Conservation (phyloP, 1,140 invertebrate genomes). For the Xylocopa sonorina region DNA sequence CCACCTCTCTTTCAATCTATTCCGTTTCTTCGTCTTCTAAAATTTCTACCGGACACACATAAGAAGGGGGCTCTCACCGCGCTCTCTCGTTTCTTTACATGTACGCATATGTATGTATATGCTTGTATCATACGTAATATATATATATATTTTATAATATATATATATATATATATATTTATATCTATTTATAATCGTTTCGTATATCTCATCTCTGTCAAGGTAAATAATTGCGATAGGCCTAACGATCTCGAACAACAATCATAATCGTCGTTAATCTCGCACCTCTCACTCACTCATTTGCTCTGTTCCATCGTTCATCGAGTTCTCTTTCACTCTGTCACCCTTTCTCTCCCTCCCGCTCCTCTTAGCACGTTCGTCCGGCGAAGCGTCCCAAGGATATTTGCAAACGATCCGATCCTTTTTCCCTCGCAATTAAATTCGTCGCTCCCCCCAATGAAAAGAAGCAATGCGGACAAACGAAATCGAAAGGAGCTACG, state of each 20-base stretch:
- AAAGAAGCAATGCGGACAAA: constrained; percentile 58
- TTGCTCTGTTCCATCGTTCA: constrained; percentile 19
- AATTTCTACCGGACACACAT: too few relatives aligned
- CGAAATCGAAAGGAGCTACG: constrained; percentile 58
- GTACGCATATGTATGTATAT: constrained; percentile 45
- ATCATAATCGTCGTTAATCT: constrained; percentile 3
- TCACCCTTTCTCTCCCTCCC: constrained; percentile 29
- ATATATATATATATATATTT: constrained; percentile 34
- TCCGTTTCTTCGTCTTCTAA: constrained; percentile 5
- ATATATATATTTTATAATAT: too few relatives aligned
- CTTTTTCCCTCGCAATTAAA: too few relatives aligned
- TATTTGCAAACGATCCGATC: constrained; percentile 3
- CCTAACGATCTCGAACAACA: constrained; percentile 62
- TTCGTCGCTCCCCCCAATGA: too few relatives aligned
- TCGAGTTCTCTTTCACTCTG: constrained; percentile 27
- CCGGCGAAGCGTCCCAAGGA: constrained; percentile 56
- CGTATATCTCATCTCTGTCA: constrained; percentile 33
- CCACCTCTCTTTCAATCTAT: constrained; percentile 14
- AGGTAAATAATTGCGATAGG: constrained; percentile 59
- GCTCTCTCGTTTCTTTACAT: constrained; percentile 37
- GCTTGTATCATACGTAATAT: not conserved
- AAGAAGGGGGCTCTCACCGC: constrained; percentile 53
- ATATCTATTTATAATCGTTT: constrained; percentile 57
- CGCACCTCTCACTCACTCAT: not conserved
- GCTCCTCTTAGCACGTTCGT: constrained; percentile 56